Evolutionary conservation across 1,140 invertebrate species (phyloP).

Genomic region (Nasonia longicornis): DNA sequence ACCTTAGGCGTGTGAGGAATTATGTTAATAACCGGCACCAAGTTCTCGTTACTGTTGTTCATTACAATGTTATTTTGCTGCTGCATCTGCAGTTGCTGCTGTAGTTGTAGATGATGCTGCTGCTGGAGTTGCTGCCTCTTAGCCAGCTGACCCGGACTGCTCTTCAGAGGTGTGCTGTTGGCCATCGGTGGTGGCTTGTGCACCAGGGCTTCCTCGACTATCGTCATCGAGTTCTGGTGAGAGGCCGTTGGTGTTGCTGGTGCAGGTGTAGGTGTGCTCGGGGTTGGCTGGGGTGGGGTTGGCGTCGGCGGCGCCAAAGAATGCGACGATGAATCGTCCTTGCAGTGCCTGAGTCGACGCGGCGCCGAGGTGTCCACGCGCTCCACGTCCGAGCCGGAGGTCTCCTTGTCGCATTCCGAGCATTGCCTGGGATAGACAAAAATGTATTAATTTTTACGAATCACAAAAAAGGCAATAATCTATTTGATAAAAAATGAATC

Average conservation of each 20-base stretch:
- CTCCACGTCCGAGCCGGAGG: conserved; percentile 81
- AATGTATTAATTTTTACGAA: neutral
- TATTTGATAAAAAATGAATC: neutral
- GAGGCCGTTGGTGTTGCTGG: conserved; percentile 13
- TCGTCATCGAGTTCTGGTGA: conserved; percentile 55
- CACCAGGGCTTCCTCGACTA: conserved; percentile 35
- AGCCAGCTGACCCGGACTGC: neutral
- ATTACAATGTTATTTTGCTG: neutral
- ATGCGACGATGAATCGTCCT: conserved; percentile 65
- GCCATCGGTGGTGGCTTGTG: conserved; percentile 34
- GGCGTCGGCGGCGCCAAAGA: conserved; percentile 24
- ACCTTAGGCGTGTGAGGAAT: conserved; percentile 63
- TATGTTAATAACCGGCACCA: conserved; percentile 50
- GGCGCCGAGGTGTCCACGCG: conserved; percentile 82
- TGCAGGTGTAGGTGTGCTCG: conserved; percentile 57
- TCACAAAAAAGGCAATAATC: neutral
- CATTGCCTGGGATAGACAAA: conserved; percentile 77
- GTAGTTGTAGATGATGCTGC: neutral
- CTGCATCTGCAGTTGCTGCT: neutral
- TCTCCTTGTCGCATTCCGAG: conserved; percentile 87
- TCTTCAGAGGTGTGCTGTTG: neutral
- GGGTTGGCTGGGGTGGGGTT: conserved; percentile 53
- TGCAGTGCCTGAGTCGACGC: conserved; percentile 80
- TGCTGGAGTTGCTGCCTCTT: neutral
- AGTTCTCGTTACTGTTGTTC: conserved; percentile 44